A percentile compares a stretch with the other conserved stretches of the same genome.
Conservation (phyloP, 2,113 vertebrate species). For the Atherinomorus stipes region DNA sequence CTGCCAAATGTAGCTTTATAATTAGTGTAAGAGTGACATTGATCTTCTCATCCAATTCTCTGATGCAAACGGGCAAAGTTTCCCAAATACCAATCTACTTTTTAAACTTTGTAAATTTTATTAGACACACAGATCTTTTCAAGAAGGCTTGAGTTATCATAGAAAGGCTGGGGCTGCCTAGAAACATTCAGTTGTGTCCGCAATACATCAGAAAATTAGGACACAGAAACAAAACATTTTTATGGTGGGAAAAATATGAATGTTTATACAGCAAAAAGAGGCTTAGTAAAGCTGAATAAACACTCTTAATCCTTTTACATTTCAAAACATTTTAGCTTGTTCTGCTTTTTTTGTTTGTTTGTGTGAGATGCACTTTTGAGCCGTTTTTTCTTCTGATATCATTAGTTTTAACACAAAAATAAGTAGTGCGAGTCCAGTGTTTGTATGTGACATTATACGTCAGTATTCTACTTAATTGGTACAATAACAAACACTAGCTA, state of each 20-base stretch:
- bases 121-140: background rate
- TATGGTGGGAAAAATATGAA: background rate
- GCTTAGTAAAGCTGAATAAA: background rate
- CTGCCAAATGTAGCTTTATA: constrained; percentile 1
- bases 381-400: background rate
- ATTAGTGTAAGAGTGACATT: background rate
- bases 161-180: background rate
- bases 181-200: background rate
- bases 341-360: background rate
- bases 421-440: background rate
- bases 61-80: background rate
- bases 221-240: background rate
- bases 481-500: too few species aligned
- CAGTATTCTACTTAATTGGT: too few species aligned
- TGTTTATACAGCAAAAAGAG: too few species aligned
- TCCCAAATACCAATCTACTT: background rate
- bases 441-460: too few species aligned
- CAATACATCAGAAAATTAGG: background rate
- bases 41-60: background rate
- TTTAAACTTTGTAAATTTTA: background rate
- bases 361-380: background rate
- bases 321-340: background rate
- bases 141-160: too few species aligned
- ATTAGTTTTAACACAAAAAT: background rate
- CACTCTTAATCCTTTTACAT: background rate